Evolutionary conservation across 23 tunicate species (phyloP).

Genomic region (Trididemnum miniatum): DNA sequence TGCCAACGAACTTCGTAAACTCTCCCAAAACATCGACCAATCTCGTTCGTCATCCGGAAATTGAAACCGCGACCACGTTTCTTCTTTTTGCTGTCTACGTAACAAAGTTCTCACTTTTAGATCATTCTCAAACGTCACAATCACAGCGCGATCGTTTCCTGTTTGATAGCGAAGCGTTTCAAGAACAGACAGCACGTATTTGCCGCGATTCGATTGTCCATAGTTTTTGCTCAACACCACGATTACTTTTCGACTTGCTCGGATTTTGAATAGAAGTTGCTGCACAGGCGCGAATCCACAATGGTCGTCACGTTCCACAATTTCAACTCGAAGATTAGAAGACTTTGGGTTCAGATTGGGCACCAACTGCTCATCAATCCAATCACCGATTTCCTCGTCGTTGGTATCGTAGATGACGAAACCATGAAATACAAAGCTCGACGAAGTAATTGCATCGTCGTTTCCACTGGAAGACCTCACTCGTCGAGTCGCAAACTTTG

Average conservation of each 20-base stretch:
- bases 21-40: conserved; percentile 9
- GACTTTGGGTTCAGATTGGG: neutral
- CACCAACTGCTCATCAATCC: neutral
- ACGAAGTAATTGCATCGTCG: neutral
- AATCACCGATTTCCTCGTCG: neutral
- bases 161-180: conserved; percentile 18
- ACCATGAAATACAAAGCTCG: neutral
- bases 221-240: neutral
- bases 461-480: neutral
- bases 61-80: neutral
- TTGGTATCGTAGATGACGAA: neutral
- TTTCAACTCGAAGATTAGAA: neutral
- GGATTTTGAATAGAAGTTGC: neutral
- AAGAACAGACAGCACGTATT: conserved; percentile 6
- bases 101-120: neutral
- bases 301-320: conserved; percentile 13
- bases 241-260: conserved; percentile 21
- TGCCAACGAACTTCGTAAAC: neutral
- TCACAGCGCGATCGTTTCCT: neutral
- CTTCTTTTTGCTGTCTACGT: neutral
- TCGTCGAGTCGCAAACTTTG: neutral
- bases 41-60: neutral
- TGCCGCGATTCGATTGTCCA: conserved; percentile 2
- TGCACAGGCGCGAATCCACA: conserved; percentile 5
- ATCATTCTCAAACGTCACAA: conserved; percentile 9